Base-by-base conservation (phyloP, 2,888 invertebrate species). In the Agapetus fuscipes region DNA sequence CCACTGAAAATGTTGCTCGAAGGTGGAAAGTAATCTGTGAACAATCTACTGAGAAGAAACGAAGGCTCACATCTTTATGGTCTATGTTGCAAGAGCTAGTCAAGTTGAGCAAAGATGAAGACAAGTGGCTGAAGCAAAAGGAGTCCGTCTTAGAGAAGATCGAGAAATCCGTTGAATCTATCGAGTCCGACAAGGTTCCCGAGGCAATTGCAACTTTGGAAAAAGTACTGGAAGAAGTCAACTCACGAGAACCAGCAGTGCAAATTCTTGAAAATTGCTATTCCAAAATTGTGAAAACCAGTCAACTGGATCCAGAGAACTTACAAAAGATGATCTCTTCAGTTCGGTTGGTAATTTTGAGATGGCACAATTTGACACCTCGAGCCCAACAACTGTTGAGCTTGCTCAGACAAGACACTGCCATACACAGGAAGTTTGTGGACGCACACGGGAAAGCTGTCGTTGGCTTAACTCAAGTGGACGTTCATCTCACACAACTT, bases 1-100 rank as follows among this genome's bases (percentile, higher is more conserved):
- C 82, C 0, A 75, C 80, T 34, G 77, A 82, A 35, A 78, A 78
- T 40, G 64, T 88, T 9, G 86, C 87, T 52, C 78, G 76, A 54
- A 75, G 86, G 46, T 88, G 88, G 88, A 83, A 80, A 52, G 72
- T 73, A 29, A 78, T 86, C 2, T 87, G 86, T 53, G 75, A 76
- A 2, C 71, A 76, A 54, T 83, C 84, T 0, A 76, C 80, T 4
- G 80, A 80, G 38, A 70, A 82, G 2, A 85, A 83, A 56, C 71
- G 76, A 0, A 77, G 76, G 40, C 80, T 86, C 40, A 57, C 75
- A 2, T 59, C 63, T 28, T 64, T 72, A 0, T 80, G 80, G 77
- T 71, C 72, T 43, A 53, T 77, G 4, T 54, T 81, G 10, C 71
- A 74, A 50, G 73, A 79, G 41, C 59, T 82, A 2, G 59, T 74